Evolutionary conservation across 2,888 invertebrate genomes (phyloP), one percentile per base, ranked within the genome.

Genomic region (Epirrhoe alternata): DNA sequence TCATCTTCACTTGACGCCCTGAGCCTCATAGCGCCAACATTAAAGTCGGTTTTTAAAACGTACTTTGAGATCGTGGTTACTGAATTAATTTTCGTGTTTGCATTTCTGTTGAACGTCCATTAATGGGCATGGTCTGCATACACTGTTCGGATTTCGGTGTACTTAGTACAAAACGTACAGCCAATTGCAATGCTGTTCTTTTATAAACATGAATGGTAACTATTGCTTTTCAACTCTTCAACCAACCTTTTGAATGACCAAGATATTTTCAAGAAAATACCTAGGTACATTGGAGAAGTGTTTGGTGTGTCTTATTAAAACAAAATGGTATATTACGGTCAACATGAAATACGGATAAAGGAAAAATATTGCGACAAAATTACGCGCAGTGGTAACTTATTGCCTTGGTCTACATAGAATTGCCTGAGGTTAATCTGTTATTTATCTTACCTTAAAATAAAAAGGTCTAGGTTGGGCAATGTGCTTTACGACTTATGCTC

Each of bases 401-500:
- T 52, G 47, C 51, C 52, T 57, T 64, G 64, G 53, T 49, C 30
- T 47, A 58, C 58, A 47, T 57, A 51, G 50, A 42, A 24, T 17
- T n/a, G 50, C 50, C 38, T 16, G 45, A 62, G 63, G 59, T 67
- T 66, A 63, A 59, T 60, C 55, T 42, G 60, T 38, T 56, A 67
- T 63, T 57, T 63, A 57, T 60, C 42, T 58, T 59, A 63, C 56
- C n/a, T 42, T 45, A 56, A 51, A 62, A 66, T 47, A 57, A 66
- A 57, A 66, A 66, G 61, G 57, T 57, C 61, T 65, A 66, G 66
- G 62, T 51, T 53, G 58, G 58, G 51, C 56, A 53, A 58, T 57
- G 16, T 56, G 51, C 33, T 47, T 38, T 53, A 57, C 57, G 45
- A 57, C 24, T 10, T 53, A 47, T 38, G 56, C 47, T 58, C 16